Percentiles rank a stretch among this genome's conserved stretches.
phyloP scores from a whole-genome alignment of 2,888 invertebrate species.

The Autographa gamma region DNA sequence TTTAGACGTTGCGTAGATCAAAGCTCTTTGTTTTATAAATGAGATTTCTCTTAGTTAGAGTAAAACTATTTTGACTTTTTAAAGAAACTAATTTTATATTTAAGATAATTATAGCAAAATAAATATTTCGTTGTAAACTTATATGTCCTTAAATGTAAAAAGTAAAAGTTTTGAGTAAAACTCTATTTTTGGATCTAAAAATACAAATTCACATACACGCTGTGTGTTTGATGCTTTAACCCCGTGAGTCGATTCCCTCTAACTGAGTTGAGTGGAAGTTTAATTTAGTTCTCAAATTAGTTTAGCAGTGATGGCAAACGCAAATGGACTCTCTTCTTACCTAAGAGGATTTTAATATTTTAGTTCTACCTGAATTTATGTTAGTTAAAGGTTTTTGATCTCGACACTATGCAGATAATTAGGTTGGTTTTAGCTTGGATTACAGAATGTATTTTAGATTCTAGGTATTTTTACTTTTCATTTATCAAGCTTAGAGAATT shows the following conservation, averaged over 20 bases:
- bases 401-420: neutral
- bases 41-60: too few relatives aligned
- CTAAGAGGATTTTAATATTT: conserved; percentile 43
- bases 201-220: neutral
- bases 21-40: too few relatives aligned
- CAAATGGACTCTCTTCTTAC: conserved; percentile 47
- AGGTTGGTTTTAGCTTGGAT: neutral
- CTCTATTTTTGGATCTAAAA: too few relatives aligned
- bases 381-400: neutral
- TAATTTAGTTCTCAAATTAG: conserved; percentile 73
- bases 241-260: conserved; percentile 62
- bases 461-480: too few relatives aligned
- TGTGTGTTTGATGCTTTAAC: conserved; percentile 37
- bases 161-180: too few relatives aligned
- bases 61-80: neutral
- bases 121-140: too few relatives aligned
- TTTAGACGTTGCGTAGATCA: neutral
- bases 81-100: too few relatives aligned
- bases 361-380: conserved; percentile 5
- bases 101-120: too few relatives aligned
- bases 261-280: conserved; percentile 74
- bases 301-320: conserved; percentile 64
- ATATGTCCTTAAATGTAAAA: too few relatives aligned
- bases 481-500: too few relatives aligned
- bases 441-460: too few relatives aligned